phyloP scores from a whole-genome alignment of 2,113 vertebrate genomes.

The Cyphomyrus plagiostoma region DNA sequence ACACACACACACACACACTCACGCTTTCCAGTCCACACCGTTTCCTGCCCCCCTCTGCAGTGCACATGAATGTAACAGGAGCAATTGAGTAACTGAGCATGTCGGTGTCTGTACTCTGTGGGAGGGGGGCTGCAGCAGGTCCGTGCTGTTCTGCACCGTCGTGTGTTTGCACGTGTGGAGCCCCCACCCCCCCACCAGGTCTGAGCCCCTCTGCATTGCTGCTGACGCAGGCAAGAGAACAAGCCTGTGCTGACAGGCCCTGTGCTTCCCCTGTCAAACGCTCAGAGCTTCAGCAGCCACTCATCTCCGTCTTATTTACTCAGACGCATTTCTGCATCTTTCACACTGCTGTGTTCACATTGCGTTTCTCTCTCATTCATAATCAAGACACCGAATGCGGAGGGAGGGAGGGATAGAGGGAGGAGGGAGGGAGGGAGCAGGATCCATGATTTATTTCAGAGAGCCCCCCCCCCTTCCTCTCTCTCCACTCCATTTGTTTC shows the following conservation, averaged over 20 bases:
- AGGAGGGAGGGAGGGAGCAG: neutral
- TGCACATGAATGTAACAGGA: neutral
- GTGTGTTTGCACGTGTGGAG: neutral
- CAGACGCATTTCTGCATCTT: neutral
- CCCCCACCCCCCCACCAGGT: neutral
- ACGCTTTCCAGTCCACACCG: neutral
- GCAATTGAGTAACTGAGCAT: neutral
- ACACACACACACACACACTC: neutral
- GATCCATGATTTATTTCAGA: neutral
- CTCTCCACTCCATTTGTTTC: neutral
- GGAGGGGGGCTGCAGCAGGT: neutral
- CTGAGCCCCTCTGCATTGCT: constrained; percentile 21
- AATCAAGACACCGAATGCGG: neutral
- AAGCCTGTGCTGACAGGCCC: neutral
- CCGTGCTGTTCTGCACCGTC: neutral
- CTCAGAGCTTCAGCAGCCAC: neutral
- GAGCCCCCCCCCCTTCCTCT: neutral
- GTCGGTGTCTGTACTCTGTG: neutral
- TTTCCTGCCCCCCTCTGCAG: neutral
- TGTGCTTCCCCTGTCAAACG: neutral
- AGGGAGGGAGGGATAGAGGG: neutral
- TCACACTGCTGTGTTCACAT: neutral
- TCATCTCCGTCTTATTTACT: neutral
- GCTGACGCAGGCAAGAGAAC: constrained; percentile 18
- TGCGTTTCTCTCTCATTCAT: constrained; percentile 3